These are phyloP conservation scores for Merluccius polli DNA, from an alignment of 2,797 vertebrate species.

Conservation along the genomic window DNA sequence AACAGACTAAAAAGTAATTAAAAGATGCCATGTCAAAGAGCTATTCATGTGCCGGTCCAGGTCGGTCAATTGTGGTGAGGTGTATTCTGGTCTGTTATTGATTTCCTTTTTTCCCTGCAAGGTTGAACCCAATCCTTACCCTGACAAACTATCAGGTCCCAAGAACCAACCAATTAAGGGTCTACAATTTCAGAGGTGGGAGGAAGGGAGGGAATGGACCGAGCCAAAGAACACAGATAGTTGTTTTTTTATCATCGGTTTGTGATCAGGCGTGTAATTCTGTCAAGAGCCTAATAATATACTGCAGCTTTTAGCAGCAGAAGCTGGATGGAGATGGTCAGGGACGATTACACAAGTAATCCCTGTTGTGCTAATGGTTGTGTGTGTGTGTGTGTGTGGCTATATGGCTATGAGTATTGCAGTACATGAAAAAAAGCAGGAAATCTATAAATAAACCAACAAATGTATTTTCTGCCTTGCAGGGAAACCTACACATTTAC, in stretches of 20 bases:
- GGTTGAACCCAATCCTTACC: neutral
- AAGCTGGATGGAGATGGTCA: neutral
- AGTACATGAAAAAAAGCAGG: neutral
- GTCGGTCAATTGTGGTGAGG: conserved; percentile 5
- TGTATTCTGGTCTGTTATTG: conserved; percentile 2
- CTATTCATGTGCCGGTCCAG: conserved; percentile 10
- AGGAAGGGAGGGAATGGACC: neutral
- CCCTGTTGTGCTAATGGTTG: neutral
- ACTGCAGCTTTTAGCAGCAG: neutral
- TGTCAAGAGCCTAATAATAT: neutral
- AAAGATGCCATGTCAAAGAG: conserved; percentile 1
- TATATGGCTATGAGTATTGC: neutral
- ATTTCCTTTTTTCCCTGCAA: conserved; percentile 9
- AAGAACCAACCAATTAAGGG: neutral
- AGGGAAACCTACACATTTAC: neutral
- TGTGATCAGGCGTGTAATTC: conserved; percentile 5
- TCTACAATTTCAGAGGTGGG: neutral
- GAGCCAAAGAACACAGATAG: neutral
- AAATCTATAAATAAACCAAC: neutral
- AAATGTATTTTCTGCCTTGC: neutral
- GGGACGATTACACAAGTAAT: neutral
- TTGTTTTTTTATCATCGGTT: neutral
- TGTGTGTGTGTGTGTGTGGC: neutral
- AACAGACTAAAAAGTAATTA: too few relatives aligned
- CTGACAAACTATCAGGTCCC: conserved; percentile 5